Evolutionary conservation across 2,888 invertebrate genomes (phyloP), one percentile per base, ranked within the genome.

Genomic region (Campoletis raptor): DNA sequence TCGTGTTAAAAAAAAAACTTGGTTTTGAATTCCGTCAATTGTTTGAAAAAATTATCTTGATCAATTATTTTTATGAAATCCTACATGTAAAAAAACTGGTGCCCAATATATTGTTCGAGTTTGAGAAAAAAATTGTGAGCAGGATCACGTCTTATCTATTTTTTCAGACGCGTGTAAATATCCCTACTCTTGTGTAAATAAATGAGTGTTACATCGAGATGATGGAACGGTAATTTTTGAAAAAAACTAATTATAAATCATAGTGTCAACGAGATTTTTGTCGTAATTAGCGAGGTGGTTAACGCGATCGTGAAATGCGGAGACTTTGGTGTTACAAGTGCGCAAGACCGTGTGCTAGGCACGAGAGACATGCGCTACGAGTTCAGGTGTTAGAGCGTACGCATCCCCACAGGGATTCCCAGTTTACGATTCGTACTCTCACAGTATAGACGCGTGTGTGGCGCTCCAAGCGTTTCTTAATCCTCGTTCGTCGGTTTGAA

Each of bases 321-420:
- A 36, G 64, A 24, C 45, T 48, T 66, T 77, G 57, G 70, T 64
- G 18, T 30, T 54, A 61, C 79, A 77, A 88, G 85, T 90, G 90
- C 90, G 90, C 90, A 90, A 89, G 90, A 90, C 87, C 87, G 82
- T 80, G 85, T 74, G 81, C 79, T 72, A 84, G 87, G 77, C 67
- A 76, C 79, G 87, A 72, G 87, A 21, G 70, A 87, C 90, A 89
- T 90, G 90, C 90, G 90, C 90, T 80, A 69, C 76, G 83, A 79
- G 70, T 83, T 89, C 89, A 90, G 90, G 90, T 89, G 89, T 89
- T 85, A 85, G 69, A 85, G 69, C 83, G 79, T 76, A 48, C 84
- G 81, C 83, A 85, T 84, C 85, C 67, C 83, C 85, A 85, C 66
- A 85, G 84, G 83, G 84, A 82, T 82, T 89, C 80, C 52, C 89